Percentiles rank a stretch among this genome's conserved stretches.
Evolutionary conservation across 1,140 invertebrate species (phyloP).

Genomic region (Cotesia chilonis): DNA sequence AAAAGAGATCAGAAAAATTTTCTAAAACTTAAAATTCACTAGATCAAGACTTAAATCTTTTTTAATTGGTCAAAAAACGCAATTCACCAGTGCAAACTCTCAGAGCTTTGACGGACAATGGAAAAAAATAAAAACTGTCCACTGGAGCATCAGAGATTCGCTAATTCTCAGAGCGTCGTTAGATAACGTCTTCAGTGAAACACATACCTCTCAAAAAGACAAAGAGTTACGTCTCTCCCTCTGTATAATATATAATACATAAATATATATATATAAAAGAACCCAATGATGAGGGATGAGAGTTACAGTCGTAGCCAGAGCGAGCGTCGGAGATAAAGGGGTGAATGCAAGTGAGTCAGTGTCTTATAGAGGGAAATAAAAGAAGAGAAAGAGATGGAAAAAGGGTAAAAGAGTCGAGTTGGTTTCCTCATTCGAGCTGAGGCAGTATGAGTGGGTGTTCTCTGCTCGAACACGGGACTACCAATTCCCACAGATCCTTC

Average conservation of each 20-base stretch:
- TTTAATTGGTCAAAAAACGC: no score
- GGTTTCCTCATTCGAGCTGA: neutral
- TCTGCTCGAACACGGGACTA: conserved; percentile 46
- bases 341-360: conserved; percentile 23
- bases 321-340: conserved; percentile 30
- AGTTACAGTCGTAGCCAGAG: neutral
- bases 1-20: no score
- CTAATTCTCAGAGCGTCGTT: conserved; percentile 58
- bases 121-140: neutral
- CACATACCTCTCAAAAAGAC: conserved; percentile 7
- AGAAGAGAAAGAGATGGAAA: conserved; percentile 29
- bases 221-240: neutral
- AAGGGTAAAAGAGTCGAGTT: neutral
- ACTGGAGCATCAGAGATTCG: conserved; percentile 47
- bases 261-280: neutral
- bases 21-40: no score
- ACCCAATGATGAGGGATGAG: neutral
- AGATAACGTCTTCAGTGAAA: conserved; percentile 51
- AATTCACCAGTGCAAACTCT: no score
- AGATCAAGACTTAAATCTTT: no score
- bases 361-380: conserved; percentile 16
- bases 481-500: conserved; percentile 48
- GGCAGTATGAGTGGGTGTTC: conserved; percentile 28
- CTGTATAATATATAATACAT: neutral
- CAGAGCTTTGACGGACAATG: neutral